Evolutionary conservation across 1,140 invertebrate species (phyloP).

Genomic region (Druon quercuslanigerum): DNA sequence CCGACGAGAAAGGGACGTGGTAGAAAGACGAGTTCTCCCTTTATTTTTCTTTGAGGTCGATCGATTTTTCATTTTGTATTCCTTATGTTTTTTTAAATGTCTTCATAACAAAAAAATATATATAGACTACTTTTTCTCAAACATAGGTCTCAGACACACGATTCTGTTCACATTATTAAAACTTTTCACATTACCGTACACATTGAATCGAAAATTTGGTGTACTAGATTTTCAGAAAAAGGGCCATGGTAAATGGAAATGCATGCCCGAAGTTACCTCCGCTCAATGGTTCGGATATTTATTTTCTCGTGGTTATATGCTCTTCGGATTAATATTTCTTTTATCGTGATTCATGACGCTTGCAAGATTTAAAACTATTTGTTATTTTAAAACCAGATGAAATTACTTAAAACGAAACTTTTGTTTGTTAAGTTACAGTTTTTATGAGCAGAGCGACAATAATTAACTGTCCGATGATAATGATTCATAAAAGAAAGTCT

Average conservation of each 20-base stretch:
- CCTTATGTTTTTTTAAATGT: neutral
- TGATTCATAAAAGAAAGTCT: too few species aligned
- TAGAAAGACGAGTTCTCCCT: neutral
- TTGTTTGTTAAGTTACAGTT: too few species aligned
- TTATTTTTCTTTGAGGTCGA: neutral
- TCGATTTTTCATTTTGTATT: neutral
- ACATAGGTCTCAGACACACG: too few species aligned
- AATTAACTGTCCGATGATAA: too few species aligned
- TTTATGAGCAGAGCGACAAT: too few species aligned
- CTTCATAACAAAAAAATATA: neutral
- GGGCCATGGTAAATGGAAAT: neutral
- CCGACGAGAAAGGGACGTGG: conserved; percentile 18
- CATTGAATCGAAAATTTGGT: neutral
- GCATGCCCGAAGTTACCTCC: neutral
- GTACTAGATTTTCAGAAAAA: conserved; percentile 6
- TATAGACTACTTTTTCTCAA: too few species aligned
- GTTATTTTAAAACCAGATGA: too few species aligned
- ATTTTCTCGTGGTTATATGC: neutral
- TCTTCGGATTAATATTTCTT: conserved; percentile 5
- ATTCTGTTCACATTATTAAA: too few species aligned
- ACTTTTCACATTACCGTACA: neutral
- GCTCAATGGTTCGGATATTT: conserved; percentile 24
- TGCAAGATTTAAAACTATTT: too few species aligned
- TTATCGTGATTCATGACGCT: neutral
- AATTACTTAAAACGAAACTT: too few species aligned